These are phyloP conservation scores for Eurystomus gularis DNA, from an alignment of 2,113 vertebrate genomes.

Conservation along the genomic window DNA sequence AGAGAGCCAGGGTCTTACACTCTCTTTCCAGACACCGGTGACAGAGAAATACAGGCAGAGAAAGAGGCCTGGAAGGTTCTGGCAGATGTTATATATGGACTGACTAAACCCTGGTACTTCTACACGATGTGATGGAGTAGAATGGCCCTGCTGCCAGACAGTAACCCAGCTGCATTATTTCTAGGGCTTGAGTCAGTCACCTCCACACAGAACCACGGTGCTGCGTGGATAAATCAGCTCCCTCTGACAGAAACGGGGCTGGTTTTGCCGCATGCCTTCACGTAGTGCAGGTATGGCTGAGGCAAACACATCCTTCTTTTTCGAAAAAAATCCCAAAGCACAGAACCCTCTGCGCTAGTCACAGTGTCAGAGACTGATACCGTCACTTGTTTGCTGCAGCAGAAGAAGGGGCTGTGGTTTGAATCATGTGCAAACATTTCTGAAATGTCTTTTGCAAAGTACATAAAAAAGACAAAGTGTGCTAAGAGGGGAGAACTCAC, in stretches of 20 bases:
- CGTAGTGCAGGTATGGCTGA: fast-evolving
- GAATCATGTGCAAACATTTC: neutral
- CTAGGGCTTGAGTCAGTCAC: neutral
- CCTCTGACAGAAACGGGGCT: neutral
- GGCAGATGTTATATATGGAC: neutral
- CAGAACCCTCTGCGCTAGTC: neutral
- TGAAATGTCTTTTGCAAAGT: neutral
- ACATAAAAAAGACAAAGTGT: neutral
- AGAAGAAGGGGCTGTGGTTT: neutral
- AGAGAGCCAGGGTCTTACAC: neutral
- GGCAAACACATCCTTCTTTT: neutral
- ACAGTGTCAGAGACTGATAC: neutral
- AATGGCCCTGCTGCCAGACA: neutral
- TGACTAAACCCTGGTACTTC: neutral
- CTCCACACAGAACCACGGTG: neutral
- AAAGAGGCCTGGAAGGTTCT: neutral
- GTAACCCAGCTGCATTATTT: neutral
- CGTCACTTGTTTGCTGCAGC: neutral
- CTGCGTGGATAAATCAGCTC: neutral
- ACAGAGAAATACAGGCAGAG: neutral
- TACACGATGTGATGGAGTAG: neutral
- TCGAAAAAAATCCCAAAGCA: neutral
- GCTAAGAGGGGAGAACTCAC: neutral
- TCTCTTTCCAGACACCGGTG: neutral
- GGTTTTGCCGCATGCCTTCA: neutral